Evolutionary conservation across 1,140 invertebrate species (phyloP), one percentile per base, ranked within the genome.

Genomic region (Pectinophora gossypiella): DNA sequence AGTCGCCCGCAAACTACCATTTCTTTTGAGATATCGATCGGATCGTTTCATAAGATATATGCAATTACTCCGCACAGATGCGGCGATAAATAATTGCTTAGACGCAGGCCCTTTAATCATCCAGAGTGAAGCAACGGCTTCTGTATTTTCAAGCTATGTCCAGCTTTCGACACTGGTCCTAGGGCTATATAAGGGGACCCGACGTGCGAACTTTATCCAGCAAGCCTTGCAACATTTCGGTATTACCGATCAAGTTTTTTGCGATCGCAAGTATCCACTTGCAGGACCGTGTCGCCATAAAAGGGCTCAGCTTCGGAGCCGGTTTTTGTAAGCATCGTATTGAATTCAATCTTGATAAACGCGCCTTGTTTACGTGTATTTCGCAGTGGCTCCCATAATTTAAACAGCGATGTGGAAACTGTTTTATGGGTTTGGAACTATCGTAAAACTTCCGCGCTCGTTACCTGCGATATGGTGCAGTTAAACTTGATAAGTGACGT

Each of bases 311-410:
- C 45, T 67, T 56, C 56, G 49, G 49, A 64, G 59, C 79, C 45
- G 73, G 79, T 82, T 85, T 81, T 72, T 74, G 61, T 67, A 49
- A 51, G 51, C 73, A 69, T 72, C 68, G 59, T 68, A 72, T 77
- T 76, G 56, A 76, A 78, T 81, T 72, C 64, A 72, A 80, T 85
- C 74, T 72, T 65, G 69, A 75, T 73, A 76, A 77, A 64, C 61
- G 45, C 42, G 57, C 57, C 66, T 73, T 65, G 67, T 74, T 72
- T 73, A 66, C 68, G 67, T 74, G 70, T 49, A 58, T 56, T 73
- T 54, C 56, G 53, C 51, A 64, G 48, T 55, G 20, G 50, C 50
- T 45, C 43, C 22, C 42, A 44, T 20, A 20, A 44, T 44, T 44
- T 44, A 40, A 40, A 40, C 48, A 32, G 48, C 42, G 36, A 44